phyloP scores from a whole-genome alignment of 2,888 invertebrate genomes.

The Ischnus inquisitorius region DNA sequence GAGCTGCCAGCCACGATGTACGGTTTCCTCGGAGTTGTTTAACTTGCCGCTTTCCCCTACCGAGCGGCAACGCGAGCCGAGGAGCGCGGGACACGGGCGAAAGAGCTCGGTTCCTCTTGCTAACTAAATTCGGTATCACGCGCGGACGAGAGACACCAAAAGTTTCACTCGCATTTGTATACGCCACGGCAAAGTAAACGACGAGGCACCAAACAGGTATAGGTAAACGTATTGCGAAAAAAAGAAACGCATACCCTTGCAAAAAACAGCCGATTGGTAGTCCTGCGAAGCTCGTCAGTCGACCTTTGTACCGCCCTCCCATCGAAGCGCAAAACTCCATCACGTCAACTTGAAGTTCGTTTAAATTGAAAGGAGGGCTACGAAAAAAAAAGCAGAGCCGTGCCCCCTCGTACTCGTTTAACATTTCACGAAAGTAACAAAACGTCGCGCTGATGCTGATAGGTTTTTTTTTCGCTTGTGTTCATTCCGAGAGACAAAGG shows the following conservation, averaged over 20 bases:
- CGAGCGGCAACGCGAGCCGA: conserved; percentile 15
- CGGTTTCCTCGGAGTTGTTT: conserved; percentile 76
- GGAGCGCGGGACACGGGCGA: conserved; percentile 52
- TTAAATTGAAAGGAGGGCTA: conserved; percentile 19
- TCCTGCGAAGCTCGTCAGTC: background rate
- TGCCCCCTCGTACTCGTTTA: conserved; percentile 26
- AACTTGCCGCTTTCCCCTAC: conserved; percentile 71
- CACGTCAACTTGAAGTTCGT: background rate
- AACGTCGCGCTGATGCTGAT: conserved; percentile 21
- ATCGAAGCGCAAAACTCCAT: background rate
- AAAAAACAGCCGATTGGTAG: background rate
- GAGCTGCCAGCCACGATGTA: conserved; percentile 80
- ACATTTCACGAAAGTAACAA: conserved; percentile 36
- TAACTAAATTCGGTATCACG: conserved; percentile 52
- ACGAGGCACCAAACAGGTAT: background rate
- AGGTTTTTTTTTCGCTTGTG: conserved; percentile 11
- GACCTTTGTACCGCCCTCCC: background rate
- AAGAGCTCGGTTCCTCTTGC: conserved; percentile 31
- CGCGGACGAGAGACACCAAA: conserved; percentile 17
- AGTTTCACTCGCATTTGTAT: conserved; percentile 36
- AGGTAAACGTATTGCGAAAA: background rate
- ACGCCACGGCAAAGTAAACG: background rate
- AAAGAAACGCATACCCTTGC: background rate
- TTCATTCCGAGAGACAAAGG: conserved; percentile 28
- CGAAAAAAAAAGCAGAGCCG: background rate